Conservation (phyloP, 2,797 vertebrate genomes). For the Sciaenops ocellatus region DNA sequence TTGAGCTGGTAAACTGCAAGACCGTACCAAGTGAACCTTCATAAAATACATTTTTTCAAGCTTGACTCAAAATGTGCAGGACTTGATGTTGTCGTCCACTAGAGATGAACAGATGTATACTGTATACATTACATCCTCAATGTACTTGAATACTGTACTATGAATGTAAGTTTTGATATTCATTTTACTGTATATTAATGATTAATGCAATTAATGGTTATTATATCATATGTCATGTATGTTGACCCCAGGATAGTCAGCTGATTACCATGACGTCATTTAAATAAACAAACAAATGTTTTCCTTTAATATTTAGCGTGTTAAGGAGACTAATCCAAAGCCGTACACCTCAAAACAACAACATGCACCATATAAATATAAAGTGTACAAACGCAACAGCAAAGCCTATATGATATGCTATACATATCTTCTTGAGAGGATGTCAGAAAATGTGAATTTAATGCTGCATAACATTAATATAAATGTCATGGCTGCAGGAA, state of each 20-base stretch:
- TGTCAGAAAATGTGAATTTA: slow-evolving; percentile 30
- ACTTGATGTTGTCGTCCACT: not conserved
- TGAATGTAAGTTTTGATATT: too few species aligned
- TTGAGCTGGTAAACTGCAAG: slow-evolving; percentile 40
- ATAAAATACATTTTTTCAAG: not conserved
- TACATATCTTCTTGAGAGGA: not conserved
- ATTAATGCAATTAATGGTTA: too few species aligned
- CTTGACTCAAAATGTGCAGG: not conserved
- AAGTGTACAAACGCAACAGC: slow-evolving; percentile 2
- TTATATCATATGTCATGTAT: too few species aligned
- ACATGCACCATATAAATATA: slow-evolving; percentile 10
- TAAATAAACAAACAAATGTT: too few species aligned
- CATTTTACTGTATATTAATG: too few species aligned
- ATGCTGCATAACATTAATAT: not conserved
- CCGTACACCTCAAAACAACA: slow-evolving; percentile 31
- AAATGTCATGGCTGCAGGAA: slow-evolving; percentile 14
- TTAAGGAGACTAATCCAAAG: not conserved
- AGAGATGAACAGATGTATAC: not conserved
- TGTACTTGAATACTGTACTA: too few species aligned
- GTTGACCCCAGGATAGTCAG: too few species aligned
- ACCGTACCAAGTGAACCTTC: not conserved
- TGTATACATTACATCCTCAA: not conserved
- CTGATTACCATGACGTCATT: too few species aligned
- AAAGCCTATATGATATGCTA: slow-evolving; percentile 5
- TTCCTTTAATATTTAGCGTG: not conserved